Conservation (phyloP, 2,888 invertebrate genomes). For the Chrysodeixis includens region DNA sequence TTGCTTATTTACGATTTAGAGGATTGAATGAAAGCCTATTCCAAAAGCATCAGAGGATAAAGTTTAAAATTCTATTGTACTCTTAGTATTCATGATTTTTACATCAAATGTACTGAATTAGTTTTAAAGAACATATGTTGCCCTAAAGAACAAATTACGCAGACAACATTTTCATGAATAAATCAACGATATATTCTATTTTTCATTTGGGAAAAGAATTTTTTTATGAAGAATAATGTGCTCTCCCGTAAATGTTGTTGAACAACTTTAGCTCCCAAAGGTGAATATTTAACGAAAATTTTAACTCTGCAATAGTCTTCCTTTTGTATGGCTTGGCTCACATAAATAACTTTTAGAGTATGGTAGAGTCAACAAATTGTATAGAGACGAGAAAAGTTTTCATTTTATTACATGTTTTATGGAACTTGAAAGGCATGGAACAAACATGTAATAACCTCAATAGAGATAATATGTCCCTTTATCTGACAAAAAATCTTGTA, state of each 20-base stretch:
- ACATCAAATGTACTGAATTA: too few relatives aligned
- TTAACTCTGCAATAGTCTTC: not conserved
- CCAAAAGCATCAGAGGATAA: too few relatives aligned
- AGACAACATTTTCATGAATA: not conserved
- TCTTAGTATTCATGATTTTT: too few relatives aligned
- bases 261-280: not conserved
- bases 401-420: not conserved
- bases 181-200: not conserved
- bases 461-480: not conserved
- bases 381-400: not conserved
- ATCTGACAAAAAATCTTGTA: not conserved
- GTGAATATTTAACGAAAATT: not conserved
- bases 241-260: not conserved
- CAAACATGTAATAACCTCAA: not conserved
- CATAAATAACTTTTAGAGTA: conserved; percentile 2
- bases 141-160: too few relatives aligned
- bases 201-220: not conserved
- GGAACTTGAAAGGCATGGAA: not conserved
- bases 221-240: not conserved
- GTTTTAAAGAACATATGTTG: too few relatives aligned
- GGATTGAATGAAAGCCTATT: too few relatives aligned
- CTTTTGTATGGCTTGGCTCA: not conserved
- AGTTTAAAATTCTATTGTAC: too few relatives aligned
- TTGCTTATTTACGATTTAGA: too few relatives aligned
- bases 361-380: not conserved